phyloP scores from a whole-genome alignment of 2,113 vertebrate genomes.

The Phainopepla nitens region DNA sequence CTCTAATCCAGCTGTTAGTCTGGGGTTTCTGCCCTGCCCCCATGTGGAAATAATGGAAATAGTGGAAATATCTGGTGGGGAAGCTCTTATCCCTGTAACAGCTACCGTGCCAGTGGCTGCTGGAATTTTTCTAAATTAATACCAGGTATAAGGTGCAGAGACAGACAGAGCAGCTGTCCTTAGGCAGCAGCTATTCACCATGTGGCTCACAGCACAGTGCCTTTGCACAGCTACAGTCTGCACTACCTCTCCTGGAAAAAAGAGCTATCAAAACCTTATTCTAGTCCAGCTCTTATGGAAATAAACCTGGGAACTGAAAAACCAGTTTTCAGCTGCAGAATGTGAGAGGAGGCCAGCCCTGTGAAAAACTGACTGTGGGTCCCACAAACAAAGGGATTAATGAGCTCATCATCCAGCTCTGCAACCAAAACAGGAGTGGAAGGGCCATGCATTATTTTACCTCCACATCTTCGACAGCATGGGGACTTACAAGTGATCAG shows the following conservation, averaged over 20 bases:
- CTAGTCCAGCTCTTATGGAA: background rate
- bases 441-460: fast-evolving
- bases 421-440: background rate
- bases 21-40: background rate
- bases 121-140: background rate
- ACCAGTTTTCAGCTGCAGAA: background rate
- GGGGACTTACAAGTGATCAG: background rate
- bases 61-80: background rate
- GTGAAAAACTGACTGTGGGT: background rate
- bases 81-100: background rate
- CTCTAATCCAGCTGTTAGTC: background rate
- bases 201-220: background rate
- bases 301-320: background rate
- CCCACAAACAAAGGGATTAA: background rate
- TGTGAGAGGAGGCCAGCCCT: background rate
- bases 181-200: background rate
- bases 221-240: background rate
- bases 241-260: background rate
- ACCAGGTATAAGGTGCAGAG: background rate
- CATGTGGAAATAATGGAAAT: background rate
- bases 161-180: background rate
- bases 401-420: background rate
- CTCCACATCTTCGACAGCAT: background rate
- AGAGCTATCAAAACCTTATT: background rate
- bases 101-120: background rate